These are phyloP conservation scores for Columba janthina DNA, from an alignment of 2,113 vertebrate species.

Conservation along the genomic window DNA sequence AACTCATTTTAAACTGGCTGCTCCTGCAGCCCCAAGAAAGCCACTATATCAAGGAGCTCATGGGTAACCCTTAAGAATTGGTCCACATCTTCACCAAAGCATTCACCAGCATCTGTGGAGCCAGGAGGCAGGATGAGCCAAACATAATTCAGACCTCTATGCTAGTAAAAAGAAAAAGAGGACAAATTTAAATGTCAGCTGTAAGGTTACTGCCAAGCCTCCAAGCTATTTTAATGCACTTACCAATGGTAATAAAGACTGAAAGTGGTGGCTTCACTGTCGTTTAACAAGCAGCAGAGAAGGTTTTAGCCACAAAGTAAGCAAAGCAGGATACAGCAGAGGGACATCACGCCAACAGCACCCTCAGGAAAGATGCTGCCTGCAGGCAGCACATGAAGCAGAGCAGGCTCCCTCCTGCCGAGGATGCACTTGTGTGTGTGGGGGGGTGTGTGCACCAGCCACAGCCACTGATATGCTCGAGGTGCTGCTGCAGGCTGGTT, in stretches of 20 bases:
- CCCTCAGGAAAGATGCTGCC: neutral
- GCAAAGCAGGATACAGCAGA: neutral
- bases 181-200: neutral
- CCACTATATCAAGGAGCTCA: neutral
- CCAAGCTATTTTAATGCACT: neutral
- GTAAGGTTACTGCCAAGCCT: neutral
- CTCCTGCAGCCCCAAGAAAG: neutral
- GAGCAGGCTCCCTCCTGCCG: neutral
- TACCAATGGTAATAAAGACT: neutral
- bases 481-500: neutral
- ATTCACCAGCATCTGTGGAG: neutral
- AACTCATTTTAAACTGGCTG: neutral
- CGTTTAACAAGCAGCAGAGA: neutral
- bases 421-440: neutral
- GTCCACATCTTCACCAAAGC: neutral
- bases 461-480: accelerated
- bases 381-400: neutral
- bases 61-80: neutral
- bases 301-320: neutral
- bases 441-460: neutral
- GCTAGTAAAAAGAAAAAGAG: neutral
- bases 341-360: neutral
- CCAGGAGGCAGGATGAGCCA: neutral
- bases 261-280: neutral
- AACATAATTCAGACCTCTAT: neutral